These are phyloP conservation scores for Nemotelus pantherinus DNA, from an alignment of 2,888 invertebrate species.

Conservation along the genomic window DNA sequence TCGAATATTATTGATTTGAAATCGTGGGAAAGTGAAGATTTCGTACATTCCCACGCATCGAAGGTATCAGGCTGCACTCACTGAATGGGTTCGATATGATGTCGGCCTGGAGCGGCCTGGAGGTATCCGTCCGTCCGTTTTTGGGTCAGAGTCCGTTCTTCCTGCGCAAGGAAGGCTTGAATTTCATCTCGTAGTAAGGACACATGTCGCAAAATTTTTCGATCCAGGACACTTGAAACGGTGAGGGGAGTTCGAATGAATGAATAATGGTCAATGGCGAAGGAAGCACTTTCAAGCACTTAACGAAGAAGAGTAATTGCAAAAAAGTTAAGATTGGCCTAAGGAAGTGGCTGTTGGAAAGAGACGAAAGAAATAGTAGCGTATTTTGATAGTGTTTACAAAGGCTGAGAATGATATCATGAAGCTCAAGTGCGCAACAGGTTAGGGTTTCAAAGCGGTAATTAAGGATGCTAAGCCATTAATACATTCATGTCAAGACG, in stretches of 20 bases:
- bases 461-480: not conserved
- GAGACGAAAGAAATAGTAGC: constrained; percentile 7
- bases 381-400: not conserved
- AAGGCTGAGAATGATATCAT: not conserved
- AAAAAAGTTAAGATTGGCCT: constrained; percentile 7
- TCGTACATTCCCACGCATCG: constrained; percentile 63
- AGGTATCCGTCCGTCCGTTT: not conserved
- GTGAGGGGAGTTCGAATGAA: constrained; percentile 33
- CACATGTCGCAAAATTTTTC: constrained; percentile 35
- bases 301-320: constrained; percentile 23
- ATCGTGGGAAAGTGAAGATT: constrained; percentile 64
- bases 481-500: too few species aligned
- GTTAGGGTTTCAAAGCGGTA: not conserved
- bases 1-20: constrained; percentile 35
- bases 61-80: constrained; percentile 28
- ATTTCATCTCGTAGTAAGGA: constrained; percentile 39
- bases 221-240: not conserved
- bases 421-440: not conserved
- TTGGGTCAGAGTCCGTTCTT: not conserved
- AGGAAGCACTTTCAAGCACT: constrained; percentile 40
- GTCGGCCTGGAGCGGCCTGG: constrained; percentile 1
- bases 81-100: constrained; percentile 6
- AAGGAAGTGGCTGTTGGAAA: constrained; percentile 1
- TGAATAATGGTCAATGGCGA: constrained; percentile 44
- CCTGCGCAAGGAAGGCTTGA: constrained; percentile 11